Conservation (phyloP, 2,113 vertebrate genomes). For the Lycocorax pyrrhopterus region DNA sequence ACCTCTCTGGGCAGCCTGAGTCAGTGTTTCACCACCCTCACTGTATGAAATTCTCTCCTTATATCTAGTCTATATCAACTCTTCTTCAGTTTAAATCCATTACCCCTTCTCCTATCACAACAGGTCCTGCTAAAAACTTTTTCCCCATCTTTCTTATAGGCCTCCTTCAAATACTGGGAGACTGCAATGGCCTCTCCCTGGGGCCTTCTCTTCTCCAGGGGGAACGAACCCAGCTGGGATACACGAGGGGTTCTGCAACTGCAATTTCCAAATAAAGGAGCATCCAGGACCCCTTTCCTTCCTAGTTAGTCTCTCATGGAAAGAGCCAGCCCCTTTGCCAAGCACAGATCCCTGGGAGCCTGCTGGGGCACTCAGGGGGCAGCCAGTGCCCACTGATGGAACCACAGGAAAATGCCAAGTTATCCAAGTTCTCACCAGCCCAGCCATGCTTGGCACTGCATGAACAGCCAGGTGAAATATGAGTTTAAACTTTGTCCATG, state of each 20-base stretch:
- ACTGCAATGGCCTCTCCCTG: neutral
- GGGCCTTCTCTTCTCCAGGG: neutral
- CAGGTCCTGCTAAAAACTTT: neutral
- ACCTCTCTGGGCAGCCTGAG: neutral
- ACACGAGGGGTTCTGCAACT: neutral
- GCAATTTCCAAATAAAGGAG: neutral
- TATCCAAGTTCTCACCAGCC: neutral
- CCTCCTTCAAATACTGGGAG: neutral
- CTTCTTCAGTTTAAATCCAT: neutral
- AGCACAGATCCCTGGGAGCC: neutral
- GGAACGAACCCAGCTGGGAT: neutral
- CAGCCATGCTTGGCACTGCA: neutral
- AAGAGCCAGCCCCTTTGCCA: rapidly evolving
- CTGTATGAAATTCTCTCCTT: neutral
- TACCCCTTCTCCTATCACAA: neutral
- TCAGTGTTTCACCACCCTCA: neutral
- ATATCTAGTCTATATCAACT: neutral
- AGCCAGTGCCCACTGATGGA: neutral
- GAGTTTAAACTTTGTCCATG: neutral
- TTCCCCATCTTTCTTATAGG: too few relatives aligned
- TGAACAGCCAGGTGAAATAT: rapidly evolving
- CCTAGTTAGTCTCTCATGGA: neutral
- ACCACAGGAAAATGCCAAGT: rapidly evolving
- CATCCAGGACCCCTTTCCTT: rapidly evolving
- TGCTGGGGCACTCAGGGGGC: rapidly evolving